These are phyloP conservation scores for Sphinx pinastri DNA, from an alignment of 2,888 invertebrate species.

Conservation along the genomic window DNA sequence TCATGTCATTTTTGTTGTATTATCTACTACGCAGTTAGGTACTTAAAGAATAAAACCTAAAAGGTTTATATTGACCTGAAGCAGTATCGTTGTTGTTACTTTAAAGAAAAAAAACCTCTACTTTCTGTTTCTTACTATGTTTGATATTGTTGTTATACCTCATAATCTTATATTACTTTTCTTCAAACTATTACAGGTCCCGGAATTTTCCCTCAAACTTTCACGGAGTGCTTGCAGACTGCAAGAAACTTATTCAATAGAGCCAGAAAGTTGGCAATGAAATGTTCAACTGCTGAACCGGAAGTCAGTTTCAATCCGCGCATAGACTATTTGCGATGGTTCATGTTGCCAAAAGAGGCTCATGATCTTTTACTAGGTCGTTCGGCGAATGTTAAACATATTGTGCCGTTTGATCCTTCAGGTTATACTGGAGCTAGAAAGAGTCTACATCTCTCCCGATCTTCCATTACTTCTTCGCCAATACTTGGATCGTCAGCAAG, in stretches of 20 bases:
- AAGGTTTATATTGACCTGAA: too few species aligned
- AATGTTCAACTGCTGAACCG: constrained; percentile 89
- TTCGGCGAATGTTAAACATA: constrained; percentile 90
- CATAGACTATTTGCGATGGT: constrained; percentile 91
- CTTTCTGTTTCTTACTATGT: too few species aligned
- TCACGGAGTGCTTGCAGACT: constrained; percentile 90
- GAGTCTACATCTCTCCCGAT: constrained; percentile 67
- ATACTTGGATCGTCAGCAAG: constrained; percentile 84
- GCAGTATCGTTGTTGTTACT: too few species aligned
- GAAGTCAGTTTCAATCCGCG: constrained; percentile 88
- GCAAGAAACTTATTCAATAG: constrained; percentile 91
- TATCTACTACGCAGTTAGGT: too few species aligned
- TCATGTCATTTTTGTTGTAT: too few species aligned
- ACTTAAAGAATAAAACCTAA: too few species aligned
- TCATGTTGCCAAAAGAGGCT: constrained; percentile 94
- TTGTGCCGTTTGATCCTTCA: constrained; percentile 89
- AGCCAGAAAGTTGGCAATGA: constrained; percentile 90
- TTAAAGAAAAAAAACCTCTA: too few species aligned
- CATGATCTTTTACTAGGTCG: constrained; percentile 89
- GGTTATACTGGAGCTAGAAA: constrained; percentile 82
- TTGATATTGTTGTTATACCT: too few species aligned
- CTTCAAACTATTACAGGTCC: constrained; percentile 74
- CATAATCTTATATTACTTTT: constrained; percentile 25
- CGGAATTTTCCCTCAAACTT: constrained; percentile 89
- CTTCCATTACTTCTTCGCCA: constrained; percentile 73